Conservation (phyloP, 1,140 invertebrate genomes). For the Drosophila kepulauana region DNA sequence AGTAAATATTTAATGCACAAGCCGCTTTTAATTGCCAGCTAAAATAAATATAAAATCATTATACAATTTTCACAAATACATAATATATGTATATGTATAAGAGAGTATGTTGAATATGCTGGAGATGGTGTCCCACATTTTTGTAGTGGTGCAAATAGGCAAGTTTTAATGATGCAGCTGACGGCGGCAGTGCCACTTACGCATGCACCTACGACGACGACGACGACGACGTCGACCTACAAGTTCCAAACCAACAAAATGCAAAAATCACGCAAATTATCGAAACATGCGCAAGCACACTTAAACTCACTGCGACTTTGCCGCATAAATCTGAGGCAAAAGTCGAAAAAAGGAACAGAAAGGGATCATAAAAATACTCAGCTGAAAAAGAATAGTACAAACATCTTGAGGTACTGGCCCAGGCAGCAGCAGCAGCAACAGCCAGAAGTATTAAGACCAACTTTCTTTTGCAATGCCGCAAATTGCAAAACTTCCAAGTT, state of each 20-base stretch:
- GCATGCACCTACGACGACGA: slow-evolving; percentile 31
- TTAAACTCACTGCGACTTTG: slow-evolving; percentile 72
- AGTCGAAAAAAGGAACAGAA: slow-evolving; percentile 51
- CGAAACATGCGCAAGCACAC: slow-evolving; percentile 79
- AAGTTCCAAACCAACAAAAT: slow-evolving; percentile 51
- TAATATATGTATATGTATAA: slow-evolving; percentile 9
- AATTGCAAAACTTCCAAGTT: slow-evolving; percentile 81
- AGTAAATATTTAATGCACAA: slow-evolving; percentile 81
- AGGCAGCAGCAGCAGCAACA: slow-evolving; percentile 27
- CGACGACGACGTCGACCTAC: slow-evolving; percentile 5
- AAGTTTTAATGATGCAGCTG: slow-evolving; percentile 78
- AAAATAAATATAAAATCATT: slow-evolving; percentile 81
- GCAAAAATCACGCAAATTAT: slow-evolving; percentile 84
- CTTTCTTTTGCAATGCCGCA: slow-evolving; percentile 79
- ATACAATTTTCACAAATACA: slow-evolving; percentile 62
- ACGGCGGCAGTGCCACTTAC: slow-evolving; percentile 42
- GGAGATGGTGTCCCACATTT: slow-evolving; percentile 62
- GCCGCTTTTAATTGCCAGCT: slow-evolving; percentile 78
- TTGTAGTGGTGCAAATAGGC: slow-evolving; percentile 64
- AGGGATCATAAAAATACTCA: slow-evolving; percentile 22
- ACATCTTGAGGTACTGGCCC: slow-evolving; percentile 70
- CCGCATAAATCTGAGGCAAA: slow-evolving; percentile 74
- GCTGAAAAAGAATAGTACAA: slow-evolving; percentile 64
- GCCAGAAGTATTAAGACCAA: slow-evolving; percentile 63
- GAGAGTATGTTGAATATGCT: neutral